Base-by-base conservation (phyloP, 2,797 vertebrate species). In the Chaunax sp. region DNA sequence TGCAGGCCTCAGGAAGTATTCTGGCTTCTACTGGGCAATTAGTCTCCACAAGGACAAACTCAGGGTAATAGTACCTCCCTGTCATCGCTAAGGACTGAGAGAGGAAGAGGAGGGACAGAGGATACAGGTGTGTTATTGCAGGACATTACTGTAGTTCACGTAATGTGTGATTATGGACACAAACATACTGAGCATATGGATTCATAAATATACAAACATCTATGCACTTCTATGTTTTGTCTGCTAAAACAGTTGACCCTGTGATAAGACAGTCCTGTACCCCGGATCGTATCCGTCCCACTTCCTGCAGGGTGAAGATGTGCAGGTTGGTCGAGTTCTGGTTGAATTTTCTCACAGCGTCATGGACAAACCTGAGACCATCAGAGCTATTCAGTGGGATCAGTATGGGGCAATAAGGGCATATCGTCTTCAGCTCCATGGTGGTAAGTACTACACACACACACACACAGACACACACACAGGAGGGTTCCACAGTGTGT, bases 381-480 rank as follows among this genome's bases (percentile, higher is more conserved):
- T 45, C 11, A 3, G 26, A 0, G 11, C 1, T 0, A 4, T 43
- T 23, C 5, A 64, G 69, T 4, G 57, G 1, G 0, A 60, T 0
- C 72, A 87, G 28, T 0, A 0, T 0, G 0, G 75, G 60, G 30
- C 82, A 87, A 64, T 82, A 77, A 0, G 79, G 75, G 37, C 82
- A 87, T 0, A 9, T 33, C 8, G 0, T 1, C 4, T 0, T 0
- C 58, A 73, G 22, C 26, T 72, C 74, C 0, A 0, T 0, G 0
- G 25, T 0, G 7, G 19, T 28, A 15, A 18, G 15, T 10, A 0
- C 77, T 85, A 13, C 30, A 74, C 20, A 64, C 55, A 44, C 35
- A 64, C 46, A 28, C 18, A 37, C 22, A 45, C 49, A 64, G n/a
- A n/a, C n/a, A 13, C 30, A 74, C 20, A 64, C 55, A 44, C 35